phyloP scores from a whole-genome alignment of 1,140 invertebrate genomes.

The Drosophila erecta region DNA sequence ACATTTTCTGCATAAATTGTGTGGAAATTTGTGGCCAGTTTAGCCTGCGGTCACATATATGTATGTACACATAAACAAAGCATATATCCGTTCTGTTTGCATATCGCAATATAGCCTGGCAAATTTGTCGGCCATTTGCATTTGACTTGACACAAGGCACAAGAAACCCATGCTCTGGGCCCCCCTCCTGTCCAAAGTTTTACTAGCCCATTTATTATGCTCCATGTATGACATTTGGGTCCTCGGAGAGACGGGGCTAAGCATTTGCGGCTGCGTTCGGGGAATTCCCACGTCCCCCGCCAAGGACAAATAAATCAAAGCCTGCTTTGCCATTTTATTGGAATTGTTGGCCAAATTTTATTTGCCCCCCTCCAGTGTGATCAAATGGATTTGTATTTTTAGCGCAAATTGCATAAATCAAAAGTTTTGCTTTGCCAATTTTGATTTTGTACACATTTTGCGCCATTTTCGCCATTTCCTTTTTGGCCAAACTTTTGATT shows the following conservation, averaged over 20 bases:
- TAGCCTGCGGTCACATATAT: slow-evolving; percentile 42
- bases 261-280: slow-evolving; percentile 61
- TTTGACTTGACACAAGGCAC: slow-evolving; percentile 53
- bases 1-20: slow-evolving; percentile 47
- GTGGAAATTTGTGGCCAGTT: slow-evolving; percentile 49
- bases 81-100: slow-evolving; percentile 31
- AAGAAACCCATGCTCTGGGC: slow-evolving; percentile 14
- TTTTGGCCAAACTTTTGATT: slow-evolving; percentile 72
- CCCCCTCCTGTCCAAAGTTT: slow-evolving; percentile 52
- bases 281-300: slow-evolving; percentile 43
- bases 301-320: slow-evolving; percentile 57
- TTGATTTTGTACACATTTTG: slow-evolving; percentile 19
- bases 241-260: slow-evolving; percentile 2
- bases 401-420: slow-evolving; percentile 79
- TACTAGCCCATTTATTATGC: slow-evolving; percentile 68
- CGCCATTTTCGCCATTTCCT: slow-evolving; percentile 21
- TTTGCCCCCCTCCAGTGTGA: slow-evolving; percentile 64
- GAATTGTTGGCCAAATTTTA: slow-evolving; percentile 75
- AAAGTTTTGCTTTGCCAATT: slow-evolving; percentile 63
- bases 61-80: slow-evolving; percentile 26
- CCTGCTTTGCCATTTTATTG: slow-evolving; percentile 73
- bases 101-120: slow-evolving; percentile 34
- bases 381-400: slow-evolving; percentile 82
- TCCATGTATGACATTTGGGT: slow-evolving; percentile 62
- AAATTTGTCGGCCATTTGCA: slow-evolving; percentile 68